Conservation (phyloP, 37 sponge, comb jelly and placozoan genomes). For the Halisarca cf. caerulea region DNA sequence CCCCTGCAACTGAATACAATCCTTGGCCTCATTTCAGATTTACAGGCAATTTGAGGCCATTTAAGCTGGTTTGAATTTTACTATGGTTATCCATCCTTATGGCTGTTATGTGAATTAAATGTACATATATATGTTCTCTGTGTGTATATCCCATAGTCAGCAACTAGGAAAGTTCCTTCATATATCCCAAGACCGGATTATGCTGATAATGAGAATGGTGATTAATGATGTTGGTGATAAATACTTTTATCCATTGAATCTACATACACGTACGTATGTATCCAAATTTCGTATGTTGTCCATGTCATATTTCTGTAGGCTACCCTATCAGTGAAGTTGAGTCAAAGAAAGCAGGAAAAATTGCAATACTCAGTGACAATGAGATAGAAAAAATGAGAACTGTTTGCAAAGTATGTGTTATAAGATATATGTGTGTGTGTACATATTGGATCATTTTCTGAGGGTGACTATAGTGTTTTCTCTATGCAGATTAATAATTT, state of each 20-base stretch:
- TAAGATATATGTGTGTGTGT: too few relatives aligned
- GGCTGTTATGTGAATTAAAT: background rate
- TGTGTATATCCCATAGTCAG: conserved; percentile 25
- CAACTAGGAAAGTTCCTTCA: conserved; percentile 53
- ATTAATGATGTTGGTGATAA: too few relatives aligned
- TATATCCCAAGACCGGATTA: conserved; percentile 80
- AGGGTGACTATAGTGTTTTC: too few relatives aligned
- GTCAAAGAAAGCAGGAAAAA: conserved; percentile 50
- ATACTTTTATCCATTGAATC: too few relatives aligned
- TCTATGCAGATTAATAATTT: too few relatives aligned
- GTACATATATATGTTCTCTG: conserved; percentile 21
- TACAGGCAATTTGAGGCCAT: conserved; percentile 82
- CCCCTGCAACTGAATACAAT: conserved; percentile 29
- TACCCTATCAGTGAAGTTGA: conserved; percentile 76
- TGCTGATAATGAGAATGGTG: conserved; percentile 61
- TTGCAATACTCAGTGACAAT: conserved; percentile 61
- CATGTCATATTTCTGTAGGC: conserved; percentile 12
- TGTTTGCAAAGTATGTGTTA: conserved; percentile 70
- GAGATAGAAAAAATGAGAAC: conserved; percentile 79
- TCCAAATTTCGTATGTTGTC: background rate
- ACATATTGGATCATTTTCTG: too few relatives aligned
- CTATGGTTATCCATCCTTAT: background rate
- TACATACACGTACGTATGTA: background rate
- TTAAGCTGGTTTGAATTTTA: background rate
- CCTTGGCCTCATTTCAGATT: conserved; percentile 86